Percentiles rank a stretch among this genome's conserved stretches.
Evolutionary conservation across 2,113 vertebrate species (phyloP).

Genomic region (Spermophilus dauricus): DNA sequence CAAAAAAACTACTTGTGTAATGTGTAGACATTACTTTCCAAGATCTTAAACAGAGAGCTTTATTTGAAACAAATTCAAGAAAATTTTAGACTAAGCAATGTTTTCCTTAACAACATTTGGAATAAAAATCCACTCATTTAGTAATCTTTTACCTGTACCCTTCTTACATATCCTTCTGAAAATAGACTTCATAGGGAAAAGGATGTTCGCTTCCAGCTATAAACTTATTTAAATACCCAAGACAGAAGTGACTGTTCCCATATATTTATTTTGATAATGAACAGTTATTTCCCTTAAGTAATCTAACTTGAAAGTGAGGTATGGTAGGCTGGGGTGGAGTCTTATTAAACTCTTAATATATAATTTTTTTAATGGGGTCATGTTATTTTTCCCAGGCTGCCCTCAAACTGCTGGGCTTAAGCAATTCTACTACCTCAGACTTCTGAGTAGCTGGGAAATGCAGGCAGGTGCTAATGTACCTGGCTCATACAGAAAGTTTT

Average conservation of each 20-base stretch:
- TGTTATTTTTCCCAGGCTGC: background rate
- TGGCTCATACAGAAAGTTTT: background rate
- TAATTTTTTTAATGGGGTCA: background rate
- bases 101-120: background rate
- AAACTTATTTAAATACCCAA: background rate
- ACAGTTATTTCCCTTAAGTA: background rate
- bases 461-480: too few relatives aligned
- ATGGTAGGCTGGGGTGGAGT: background rate
- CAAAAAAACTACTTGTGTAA: background rate
- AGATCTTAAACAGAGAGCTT: slow-evolving; percentile 26
- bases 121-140: background rate
- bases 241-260: background rate
- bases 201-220: background rate
- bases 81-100: background rate
- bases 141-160: background rate
- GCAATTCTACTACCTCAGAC: too few relatives aligned
- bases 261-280: slow-evolving; percentile 14
- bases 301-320: background rate
- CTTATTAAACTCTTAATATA: slow-evolving; percentile 19
- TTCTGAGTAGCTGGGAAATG: background rate
- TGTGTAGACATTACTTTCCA: background rate
- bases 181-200: background rate
- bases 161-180: background rate
- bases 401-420: background rate
- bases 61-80: slow-evolving; percentile 6